These are phyloP conservation scores for Oegoconia quadripuncta DNA, from an alignment of 2,888 invertebrate genomes.

Conservation along the genomic window DNA sequence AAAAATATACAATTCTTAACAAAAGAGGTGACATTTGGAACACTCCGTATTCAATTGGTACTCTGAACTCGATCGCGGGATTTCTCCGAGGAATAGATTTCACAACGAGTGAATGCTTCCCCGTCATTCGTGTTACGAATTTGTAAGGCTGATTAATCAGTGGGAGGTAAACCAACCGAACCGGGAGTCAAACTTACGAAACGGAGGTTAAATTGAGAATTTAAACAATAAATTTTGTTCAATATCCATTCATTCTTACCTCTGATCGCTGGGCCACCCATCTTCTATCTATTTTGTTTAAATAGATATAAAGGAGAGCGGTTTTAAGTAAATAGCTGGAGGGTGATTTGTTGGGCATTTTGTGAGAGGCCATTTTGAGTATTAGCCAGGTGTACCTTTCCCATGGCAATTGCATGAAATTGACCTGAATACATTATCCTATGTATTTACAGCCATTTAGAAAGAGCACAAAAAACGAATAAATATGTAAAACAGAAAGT, in stretches of 20 bases:
- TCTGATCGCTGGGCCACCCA: neutral
- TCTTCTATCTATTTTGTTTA: conserved; percentile 1
- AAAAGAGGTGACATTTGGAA: conserved; percentile 6
- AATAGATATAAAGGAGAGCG: neutral
- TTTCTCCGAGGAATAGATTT: conserved; percentile 9
- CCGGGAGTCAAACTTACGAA: neutral
- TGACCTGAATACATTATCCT: too few species aligned
- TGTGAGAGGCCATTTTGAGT: neutral
- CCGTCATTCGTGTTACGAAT: conserved; percentile 10
- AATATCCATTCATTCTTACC: conserved; percentile 3
- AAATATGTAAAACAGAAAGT: neutral
- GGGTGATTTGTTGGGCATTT: conserved; percentile 1
- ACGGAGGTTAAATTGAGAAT: neutral
- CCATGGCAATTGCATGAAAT: too few species aligned
- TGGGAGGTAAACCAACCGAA: conserved; percentile 5
- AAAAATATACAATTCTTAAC: too few species aligned
- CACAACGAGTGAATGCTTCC: conserved; percentile 4
- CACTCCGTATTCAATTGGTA: conserved; percentile 7
- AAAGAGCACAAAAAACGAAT: too few species aligned
- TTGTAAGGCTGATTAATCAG: conserved; percentile 3
- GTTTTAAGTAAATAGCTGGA: neutral
- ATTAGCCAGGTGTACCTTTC: neutral
- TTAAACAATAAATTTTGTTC: conserved; percentile 24
- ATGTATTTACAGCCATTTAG: too few species aligned
- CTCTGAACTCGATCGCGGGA: conserved; percentile 1